Conservation (phyloP, 2,797 vertebrate genomes). For the Chaenodraco wilsoni region DNA sequence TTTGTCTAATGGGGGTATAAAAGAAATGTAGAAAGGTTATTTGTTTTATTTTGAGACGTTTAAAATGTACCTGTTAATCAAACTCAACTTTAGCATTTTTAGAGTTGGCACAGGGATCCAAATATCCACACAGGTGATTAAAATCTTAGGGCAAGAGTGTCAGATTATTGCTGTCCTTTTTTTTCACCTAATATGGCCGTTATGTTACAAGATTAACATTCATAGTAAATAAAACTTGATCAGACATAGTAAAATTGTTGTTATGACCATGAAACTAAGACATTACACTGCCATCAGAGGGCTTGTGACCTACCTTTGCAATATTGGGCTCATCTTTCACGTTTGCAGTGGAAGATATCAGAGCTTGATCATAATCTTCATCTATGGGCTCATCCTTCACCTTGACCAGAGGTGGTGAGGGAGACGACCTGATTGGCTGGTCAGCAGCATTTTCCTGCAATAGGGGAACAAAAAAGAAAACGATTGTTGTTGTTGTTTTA, state of each 20-base stretch:
- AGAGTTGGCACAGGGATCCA: too few relatives aligned
- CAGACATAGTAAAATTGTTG: neutral
- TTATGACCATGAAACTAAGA: neutral
- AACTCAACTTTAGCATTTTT: too few relatives aligned
- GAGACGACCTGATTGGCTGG: constrained; percentile 72
- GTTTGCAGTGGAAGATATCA: constrained; percentile 79
- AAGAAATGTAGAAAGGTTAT: too few relatives aligned
- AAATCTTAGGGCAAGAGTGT: too few relatives aligned
- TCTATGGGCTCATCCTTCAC: constrained; percentile 98
- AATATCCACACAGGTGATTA: too few relatives aligned
- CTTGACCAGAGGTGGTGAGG: constrained; percentile 86
- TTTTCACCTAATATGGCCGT: too few relatives aligned
- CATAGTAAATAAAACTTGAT: too few relatives aligned
- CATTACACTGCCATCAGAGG: neutral
- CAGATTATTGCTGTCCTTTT: too few relatives aligned
- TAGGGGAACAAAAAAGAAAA: neutral
- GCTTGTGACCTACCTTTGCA: constrained; percentile 82
- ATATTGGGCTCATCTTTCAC: constrained; percentile 95
- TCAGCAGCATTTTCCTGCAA: constrained; percentile 25
- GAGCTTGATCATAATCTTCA: constrained; percentile 94
- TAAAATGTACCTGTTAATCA: too few relatives aligned
- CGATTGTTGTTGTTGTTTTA: neutral
- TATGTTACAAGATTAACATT: too few relatives aligned
- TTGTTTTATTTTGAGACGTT: too few relatives aligned
- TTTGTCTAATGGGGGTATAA: too few relatives aligned